Percentiles rank a stretch among this genome's conserved stretches.
Conservation (phyloP, 2,113 vertebrate genomes). For the Leiothrix lutea region DNA sequence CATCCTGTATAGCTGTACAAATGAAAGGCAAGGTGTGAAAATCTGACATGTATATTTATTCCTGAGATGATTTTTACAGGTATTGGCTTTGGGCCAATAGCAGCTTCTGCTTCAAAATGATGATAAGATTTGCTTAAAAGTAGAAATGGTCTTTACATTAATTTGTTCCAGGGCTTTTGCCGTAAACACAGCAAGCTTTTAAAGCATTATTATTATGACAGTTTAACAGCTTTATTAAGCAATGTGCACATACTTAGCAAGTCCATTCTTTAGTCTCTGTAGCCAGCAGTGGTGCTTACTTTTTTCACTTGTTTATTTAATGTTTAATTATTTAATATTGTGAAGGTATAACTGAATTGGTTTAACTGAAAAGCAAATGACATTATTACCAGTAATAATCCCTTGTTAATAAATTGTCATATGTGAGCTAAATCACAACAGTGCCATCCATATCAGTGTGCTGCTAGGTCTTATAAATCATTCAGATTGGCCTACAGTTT, state of each 20-base stretch:
- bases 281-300: not conserved
- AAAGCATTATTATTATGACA: not conserved
- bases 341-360: not conserved
- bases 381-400: not conserved
- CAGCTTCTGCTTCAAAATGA: not conserved
- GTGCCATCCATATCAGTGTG: not conserved
- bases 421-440: not conserved
- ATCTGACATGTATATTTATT: not conserved
- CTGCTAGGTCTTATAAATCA: not conserved
- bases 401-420: not conserved
- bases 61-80: not conserved
- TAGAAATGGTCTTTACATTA: not conserved
- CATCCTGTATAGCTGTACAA: not conserved
- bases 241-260: not conserved
- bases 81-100: not conserved
- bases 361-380: not conserved
- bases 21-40: not conserved
- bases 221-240: not conserved
- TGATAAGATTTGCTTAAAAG: not conserved
- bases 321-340: not conserved
- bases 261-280: not conserved
- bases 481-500: not conserved
- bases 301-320: not conserved
- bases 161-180: not conserved
- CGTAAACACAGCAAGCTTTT: not conserved